These are phyloP conservation scores for Drosophila prolongata DNA, from an alignment of 2,888 invertebrate genomes.

Conservation along the genomic window DNA sequence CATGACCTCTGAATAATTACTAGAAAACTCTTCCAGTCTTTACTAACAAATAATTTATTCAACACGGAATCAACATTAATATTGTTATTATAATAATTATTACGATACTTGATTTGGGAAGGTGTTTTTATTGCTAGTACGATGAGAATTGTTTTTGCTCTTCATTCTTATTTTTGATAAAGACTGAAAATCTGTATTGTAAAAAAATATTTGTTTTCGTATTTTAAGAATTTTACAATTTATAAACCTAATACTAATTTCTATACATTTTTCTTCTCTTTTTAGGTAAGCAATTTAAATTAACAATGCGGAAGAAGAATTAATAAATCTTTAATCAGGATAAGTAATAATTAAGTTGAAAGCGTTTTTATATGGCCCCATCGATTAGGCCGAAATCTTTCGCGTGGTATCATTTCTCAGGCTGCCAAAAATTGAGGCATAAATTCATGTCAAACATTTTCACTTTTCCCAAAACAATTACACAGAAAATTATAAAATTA, in stretches of 20 bases:
- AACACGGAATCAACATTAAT: no score
- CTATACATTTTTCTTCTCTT: constrained; percentile 24
- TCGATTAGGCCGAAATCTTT: constrained; percentile 29
- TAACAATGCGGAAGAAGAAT: neutral
- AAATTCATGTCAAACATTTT: constrained; percentile 69
- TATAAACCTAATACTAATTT: constrained; percentile 17
- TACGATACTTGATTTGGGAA: no score
- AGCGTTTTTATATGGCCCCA: neutral
- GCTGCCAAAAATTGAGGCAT: constrained; percentile 59
- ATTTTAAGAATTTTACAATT: neutral
- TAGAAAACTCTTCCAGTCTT: neutral
- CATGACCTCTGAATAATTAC: constrained; percentile 10
- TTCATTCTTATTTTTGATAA: no score
- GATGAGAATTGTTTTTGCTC: no score
- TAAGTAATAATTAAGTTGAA: constrained; percentile 24
- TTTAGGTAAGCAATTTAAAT: constrained; percentile 58
- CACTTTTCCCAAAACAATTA: constrained; percentile 68
- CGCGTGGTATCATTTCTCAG: constrained; percentile 5
- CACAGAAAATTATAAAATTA: constrained; percentile 45
- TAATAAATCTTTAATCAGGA: neutral
- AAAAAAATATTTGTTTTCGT: no score
- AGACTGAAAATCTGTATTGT: no score
- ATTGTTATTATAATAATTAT: neutral
- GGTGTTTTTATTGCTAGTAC: no score
- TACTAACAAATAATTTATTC: constrained; percentile 3